phyloP scores from a whole-genome alignment of 2,113 vertebrate species.

The Castor canadensis region DNA sequence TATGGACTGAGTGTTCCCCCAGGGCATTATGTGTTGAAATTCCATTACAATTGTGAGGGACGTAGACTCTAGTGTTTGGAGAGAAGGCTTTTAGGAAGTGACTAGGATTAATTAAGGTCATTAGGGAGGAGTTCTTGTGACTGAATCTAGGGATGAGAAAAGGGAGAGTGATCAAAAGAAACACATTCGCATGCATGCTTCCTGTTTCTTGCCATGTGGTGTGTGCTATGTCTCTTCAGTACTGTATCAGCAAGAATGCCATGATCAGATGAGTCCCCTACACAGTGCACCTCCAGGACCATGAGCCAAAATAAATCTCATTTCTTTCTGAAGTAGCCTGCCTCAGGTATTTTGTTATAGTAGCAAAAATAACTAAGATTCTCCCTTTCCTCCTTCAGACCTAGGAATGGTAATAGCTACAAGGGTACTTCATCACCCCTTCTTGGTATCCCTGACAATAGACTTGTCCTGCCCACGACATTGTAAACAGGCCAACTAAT shows the following conservation, averaged over 20 bases:
- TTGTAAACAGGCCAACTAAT: not conserved
- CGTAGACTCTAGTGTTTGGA: not conserved
- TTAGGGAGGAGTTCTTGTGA: not conserved
- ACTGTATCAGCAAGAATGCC: not conserved
- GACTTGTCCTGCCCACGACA: not conserved
- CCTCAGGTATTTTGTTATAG: not conserved
- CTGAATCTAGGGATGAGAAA: not conserved
- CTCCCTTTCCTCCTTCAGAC: not conserved
- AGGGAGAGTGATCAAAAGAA: not conserved
- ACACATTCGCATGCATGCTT: not conserved
- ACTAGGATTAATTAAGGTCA: not conserved
- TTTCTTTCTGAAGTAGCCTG: not conserved
- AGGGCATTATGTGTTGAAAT: not conserved
- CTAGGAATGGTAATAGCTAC: not conserved
- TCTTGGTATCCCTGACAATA: not conserved
- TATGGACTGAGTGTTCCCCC: not conserved
- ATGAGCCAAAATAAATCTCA: not conserved
- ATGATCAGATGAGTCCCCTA: not conserved
- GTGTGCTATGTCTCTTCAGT: not conserved
- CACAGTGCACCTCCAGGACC: not conserved
- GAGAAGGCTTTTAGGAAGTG: not conserved
- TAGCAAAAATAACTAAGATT: not conserved
- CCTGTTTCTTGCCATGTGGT: not conserved
- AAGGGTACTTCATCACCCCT: not conserved
- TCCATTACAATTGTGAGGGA: not conserved